phyloP scores from a whole-genome alignment of 2,888 invertebrate species.

The Pseudococcus jackbeardsleyi region DNA sequence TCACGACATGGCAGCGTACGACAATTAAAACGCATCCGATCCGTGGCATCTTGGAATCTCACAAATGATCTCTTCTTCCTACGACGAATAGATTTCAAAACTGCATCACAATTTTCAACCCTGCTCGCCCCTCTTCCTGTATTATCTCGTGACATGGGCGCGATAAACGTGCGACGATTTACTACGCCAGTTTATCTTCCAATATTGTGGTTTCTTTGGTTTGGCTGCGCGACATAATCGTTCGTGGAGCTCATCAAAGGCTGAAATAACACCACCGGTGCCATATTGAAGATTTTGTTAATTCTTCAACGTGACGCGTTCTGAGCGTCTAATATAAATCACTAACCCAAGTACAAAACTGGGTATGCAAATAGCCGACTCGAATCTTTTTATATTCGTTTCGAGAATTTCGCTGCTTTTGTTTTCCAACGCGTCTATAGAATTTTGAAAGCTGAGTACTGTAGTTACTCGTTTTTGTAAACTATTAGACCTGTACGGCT shows the following conservation, averaged over 20 bases:
- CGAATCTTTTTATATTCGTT: conserved; percentile 12
- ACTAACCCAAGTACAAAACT: conserved; percentile 21
- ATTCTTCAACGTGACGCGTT: conserved; percentile 33
- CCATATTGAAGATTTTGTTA: conserved; percentile 31
- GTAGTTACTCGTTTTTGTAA: background rate
- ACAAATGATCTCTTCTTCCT: background rate
- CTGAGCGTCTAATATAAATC: conserved; percentile 14
- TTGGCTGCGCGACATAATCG: conserved; percentile 25
- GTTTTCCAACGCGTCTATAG: background rate
- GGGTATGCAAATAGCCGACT: conserved; percentile 30
- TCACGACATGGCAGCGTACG: background rate
- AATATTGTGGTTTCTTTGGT: conserved; percentile 41
- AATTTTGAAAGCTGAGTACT: background rate
- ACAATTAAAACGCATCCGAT: background rate
- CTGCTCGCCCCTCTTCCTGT: background rate
- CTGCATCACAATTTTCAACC: background rate
- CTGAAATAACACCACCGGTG: background rate
- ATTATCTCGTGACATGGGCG: conserved; percentile 30
- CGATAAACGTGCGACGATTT: conserved; percentile 25
- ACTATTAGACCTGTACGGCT: background rate
- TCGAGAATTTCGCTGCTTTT: conserved; percentile 11
- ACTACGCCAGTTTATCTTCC: conserved; percentile 39
- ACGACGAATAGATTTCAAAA: conserved; percentile 1
- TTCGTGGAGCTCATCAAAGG: conserved; percentile 45
- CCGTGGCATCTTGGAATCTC: background rate